These are phyloP conservation scores for Agraylea sexmaculata DNA, from an alignment of 1,140 invertebrate genomes.

Conservation along the genomic window DNA sequence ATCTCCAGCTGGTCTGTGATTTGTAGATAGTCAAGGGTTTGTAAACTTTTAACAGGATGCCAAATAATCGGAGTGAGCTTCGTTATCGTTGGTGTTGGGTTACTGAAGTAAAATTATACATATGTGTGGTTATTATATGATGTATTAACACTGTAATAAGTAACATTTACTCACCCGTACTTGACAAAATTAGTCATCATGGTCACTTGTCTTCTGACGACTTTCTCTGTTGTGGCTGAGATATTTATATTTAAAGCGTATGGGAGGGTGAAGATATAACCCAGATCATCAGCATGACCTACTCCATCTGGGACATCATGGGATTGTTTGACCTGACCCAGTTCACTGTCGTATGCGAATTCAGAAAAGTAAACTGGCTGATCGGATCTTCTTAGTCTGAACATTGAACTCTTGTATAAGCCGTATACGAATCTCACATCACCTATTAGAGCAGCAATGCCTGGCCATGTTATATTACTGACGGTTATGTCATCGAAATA, in stretches of 20 bases:
- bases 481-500: constrained; percentile 7
- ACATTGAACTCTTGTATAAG: constrained; percentile 1
- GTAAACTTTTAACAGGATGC: constrained; percentile 25
- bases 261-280: constrained; percentile 30
- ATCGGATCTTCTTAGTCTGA: background rate
- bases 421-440: constrained; percentile 6
- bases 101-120: constrained; percentile 20
- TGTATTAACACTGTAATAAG: background rate
- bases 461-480: background rate
- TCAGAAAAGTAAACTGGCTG: constrained; percentile 20
- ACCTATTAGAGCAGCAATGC: constrained; percentile 5
- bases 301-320: constrained; percentile 26
- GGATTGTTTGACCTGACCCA: constrained; percentile 28
- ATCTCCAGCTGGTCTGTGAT: constrained; percentile 27
- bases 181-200: constrained; percentile 44
- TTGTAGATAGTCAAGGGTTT: constrained; percentile 29
- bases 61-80: constrained; percentile 21
- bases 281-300: constrained; percentile 31
- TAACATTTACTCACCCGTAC: constrained; percentile 35
- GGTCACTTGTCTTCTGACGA: constrained; percentile 29
- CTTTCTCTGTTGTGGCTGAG: constrained; percentile 24
- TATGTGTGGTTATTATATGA: background rate
- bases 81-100: constrained; percentile 27
- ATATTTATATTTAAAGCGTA: constrained; percentile 27
- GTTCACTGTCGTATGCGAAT: constrained; percentile 27